phyloP scores from a whole-genome alignment of 2,888 invertebrate genomes.

The Drosophila tripunctata region DNA sequence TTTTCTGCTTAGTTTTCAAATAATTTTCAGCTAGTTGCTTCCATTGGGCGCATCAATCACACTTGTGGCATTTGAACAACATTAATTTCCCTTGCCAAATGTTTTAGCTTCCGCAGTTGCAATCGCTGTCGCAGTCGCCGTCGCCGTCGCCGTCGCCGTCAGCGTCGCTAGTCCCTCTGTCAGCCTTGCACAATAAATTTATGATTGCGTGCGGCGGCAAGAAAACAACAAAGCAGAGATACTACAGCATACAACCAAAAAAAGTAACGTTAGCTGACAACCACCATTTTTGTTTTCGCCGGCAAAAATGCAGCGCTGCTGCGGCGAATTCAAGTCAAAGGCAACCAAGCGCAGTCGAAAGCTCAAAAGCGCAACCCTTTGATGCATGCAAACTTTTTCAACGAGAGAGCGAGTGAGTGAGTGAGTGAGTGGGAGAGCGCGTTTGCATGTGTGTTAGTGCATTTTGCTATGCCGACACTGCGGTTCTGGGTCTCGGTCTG shows the following conservation, averaged over 20 bases:
- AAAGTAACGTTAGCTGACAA: slow-evolving; percentile 48
- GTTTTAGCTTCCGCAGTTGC: slow-evolving; percentile 23
- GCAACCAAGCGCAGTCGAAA: slow-evolving; percentile 41
- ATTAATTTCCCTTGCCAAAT: slow-evolving; percentile 1
- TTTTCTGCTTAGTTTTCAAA: background rate
- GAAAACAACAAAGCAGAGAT: slow-evolving; percentile 3
- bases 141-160: slow-evolving; percentile 3
- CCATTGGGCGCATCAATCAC: slow-evolving; percentile 21
- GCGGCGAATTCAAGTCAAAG: slow-evolving; percentile 28
- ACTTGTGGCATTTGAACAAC: slow-evolving; percentile 47
- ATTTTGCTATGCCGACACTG: background rate
- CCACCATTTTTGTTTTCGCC: slow-evolving; percentile 21
- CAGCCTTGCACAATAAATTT: slow-evolving; percentile 77
- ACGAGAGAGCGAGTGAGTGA: background rate
- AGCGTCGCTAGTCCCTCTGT: slow-evolving; percentile 2
- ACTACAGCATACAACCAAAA: slow-evolving; percentile 18
- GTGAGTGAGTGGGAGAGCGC: background rate
- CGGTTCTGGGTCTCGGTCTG: slow-evolving; percentile 3
- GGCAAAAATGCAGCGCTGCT: slow-evolving; percentile 23
- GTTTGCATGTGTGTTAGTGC: slow-evolving; percentile 2
- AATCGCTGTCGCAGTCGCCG: background rate
- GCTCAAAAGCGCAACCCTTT: slow-evolving; percentile 60
- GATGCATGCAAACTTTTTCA: background rate
- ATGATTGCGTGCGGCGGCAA: slow-evolving; percentile 64
- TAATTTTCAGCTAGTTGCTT: background rate